Evolutionary conservation across 1,140 invertebrate genomes (phyloP), one percentile per base, ranked within the genome.

Genomic region (Drosophila chauvacae): DNA sequence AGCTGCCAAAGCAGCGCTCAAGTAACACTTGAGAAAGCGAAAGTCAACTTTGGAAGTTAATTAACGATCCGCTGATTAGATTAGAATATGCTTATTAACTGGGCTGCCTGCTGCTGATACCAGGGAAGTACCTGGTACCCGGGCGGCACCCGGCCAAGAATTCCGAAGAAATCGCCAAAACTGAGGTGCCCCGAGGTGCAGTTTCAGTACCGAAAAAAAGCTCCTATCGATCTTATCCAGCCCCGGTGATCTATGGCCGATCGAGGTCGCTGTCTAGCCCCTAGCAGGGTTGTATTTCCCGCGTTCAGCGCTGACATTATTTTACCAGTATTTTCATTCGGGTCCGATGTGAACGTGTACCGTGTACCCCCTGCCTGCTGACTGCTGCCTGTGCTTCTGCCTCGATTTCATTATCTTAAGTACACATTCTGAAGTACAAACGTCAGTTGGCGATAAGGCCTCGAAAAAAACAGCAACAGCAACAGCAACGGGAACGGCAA

Each of bases 391-490:
- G 47, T 71, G 53, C 73, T 85, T 78, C 81, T 73, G 64, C 51
- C 71, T 65, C 70, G 50, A 44, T 90, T 90, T 81, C 81, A 85
- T 86, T 90, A 90, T 90, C 85, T 90, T 85, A 90, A 90, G 86
- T 90, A 90, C 81, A 90, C 85, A 90, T 81, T 90, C 88, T 85
- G 86, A 90, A 85, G 85, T 90, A 90, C 85, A 90, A 90, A 90
- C 85, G 85, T 90, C 85, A 90, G 85, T 90, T 77, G 81, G 78
- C 78, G 85, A 90, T 90, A 90, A 90, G 78, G 68, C 44, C 50
- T 58, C 53, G 35, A 33, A 48, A 60, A 53, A 51, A 51, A 50
- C 9, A 30, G 9, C 16, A 64, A 56, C 30, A 41, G 42, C 74
- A 41, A 30, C 48, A 5, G 10, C 26, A 44, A 45, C 59, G 50